Base-by-base conservation (phyloP, 2,888 invertebrate genomes). In the Atrina japonica region DNA sequence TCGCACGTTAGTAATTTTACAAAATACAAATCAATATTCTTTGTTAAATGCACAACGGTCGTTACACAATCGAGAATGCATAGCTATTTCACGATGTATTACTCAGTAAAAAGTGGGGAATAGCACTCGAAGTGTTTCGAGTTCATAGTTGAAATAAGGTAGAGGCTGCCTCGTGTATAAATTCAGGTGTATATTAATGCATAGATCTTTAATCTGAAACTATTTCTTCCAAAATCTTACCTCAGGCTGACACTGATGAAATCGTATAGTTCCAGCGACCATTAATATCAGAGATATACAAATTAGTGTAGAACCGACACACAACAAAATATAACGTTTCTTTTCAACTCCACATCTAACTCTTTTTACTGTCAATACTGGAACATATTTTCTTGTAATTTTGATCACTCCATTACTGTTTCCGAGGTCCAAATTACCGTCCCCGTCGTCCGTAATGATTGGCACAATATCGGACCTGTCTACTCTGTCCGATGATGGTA, bases 261-360 rank as follows among this genome's bases (percentile, higher is more conserved):
- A 66, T 47, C 75, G 66, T 9, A 75, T 58, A 21, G 78, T 75
- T 18, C 78, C 78, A 1, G 78, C 75, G 45, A 79, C 77, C 53
- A 79, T 77, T 11, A 79, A 65, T 16, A 75, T 70, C 59, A 79
- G 52, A 29, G 79, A 71, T 11, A 76, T 29, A 9, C 60, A 66
- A 9, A 74, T 69, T 40, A 77, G 63, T 25, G 75, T 25, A 45
- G 70, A 58, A 1, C 74, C 75, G 5, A 68, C 49, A 18, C 65
- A 35, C 23, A 78, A 67, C 21, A 74, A 21, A 16, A 66, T 47
- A 29, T 23, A 49, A n/a, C 50, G 35, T 11, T 29, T 9, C 35
- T 49, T 47, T 7, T 27, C 45, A 11, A 58, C 23, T 7, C 18
- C 27, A 9, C 66, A 58, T 35, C 35, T 23, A 18, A 23, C 23